These are phyloP conservation scores for Gymnocypris eckloni DNA, from an alignment of 2,797 vertebrate genomes.

Conservation along the genomic window DNA sequence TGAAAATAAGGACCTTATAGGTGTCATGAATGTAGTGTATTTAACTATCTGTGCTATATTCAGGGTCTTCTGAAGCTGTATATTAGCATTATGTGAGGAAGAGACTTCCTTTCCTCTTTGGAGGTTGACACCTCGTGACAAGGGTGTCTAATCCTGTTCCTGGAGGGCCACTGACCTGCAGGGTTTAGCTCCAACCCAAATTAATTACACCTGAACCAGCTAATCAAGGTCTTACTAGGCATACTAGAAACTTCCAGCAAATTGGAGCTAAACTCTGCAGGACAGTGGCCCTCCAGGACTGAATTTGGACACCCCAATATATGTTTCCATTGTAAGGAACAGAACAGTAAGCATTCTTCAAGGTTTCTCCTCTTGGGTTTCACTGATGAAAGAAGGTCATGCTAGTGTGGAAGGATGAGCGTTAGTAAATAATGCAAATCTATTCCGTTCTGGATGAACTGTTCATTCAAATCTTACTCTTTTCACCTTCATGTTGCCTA, in stretches of 20 bases:
- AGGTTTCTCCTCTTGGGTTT: not conserved
- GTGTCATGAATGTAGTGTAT: not conserved
- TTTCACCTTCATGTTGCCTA: not conserved
- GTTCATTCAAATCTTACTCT: constrained; percentile 1
- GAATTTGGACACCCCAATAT: not conserved
- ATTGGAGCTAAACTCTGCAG: not conserved
- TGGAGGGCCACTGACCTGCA: not conserved
- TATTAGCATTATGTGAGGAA: not conserved
- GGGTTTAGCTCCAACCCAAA: not conserved
- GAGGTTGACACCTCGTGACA: not conserved
- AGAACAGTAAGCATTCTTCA: not conserved
- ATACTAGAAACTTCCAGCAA: not conserved
- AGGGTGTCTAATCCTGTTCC: not conserved
- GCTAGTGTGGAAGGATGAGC: not conserved
- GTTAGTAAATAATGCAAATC: not conserved
- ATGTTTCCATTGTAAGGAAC: not conserved
- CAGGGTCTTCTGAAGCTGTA: not conserved
- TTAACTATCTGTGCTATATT: not conserved
- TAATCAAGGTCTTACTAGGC: not conserved
- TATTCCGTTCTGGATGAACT: not conserved
- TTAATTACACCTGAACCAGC: not conserved
- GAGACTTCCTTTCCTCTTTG: not conserved
- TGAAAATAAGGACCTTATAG: not conserved
- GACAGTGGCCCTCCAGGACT: not conserved
- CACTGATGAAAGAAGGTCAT: not conserved